These are phyloP conservation scores for Catalaphyllia jardinei DNA, from an alignment of 64 coral and sea anemone genomes.

Conservation along the genomic window DNA sequence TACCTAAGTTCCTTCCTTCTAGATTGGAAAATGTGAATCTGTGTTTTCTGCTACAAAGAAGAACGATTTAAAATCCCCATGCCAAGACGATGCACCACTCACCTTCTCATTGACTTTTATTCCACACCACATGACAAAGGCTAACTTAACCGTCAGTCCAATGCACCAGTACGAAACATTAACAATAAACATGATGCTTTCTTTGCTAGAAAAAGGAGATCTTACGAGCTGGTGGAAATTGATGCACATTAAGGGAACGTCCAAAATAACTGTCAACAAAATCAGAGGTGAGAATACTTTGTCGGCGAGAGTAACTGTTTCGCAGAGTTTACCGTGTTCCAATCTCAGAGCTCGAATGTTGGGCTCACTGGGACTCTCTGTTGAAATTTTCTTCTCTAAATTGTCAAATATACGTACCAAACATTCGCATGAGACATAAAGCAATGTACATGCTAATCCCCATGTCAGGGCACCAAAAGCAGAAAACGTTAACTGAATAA, in stretches of 20 bases:
- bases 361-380: background rate
- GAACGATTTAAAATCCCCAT: too few relatives aligned
- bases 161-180: background rate
- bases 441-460: background rate
- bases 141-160: background rate
- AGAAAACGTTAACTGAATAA: background rate
- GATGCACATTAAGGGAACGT: slow-evolving; percentile 4
- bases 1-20: background rate
- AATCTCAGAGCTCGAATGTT: background rate
- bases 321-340: slow-evolving; percentile 10
- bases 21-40: too few relatives aligned
- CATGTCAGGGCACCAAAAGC: background rate
- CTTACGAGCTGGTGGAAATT: slow-evolving; percentile 1
- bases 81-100: background rate
- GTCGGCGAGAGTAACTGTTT: slow-evolving; percentile 12
- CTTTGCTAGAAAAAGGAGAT: background rate
- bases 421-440: background rate
- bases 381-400: background rate
- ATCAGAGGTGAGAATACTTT: slow-evolving; percentile 16
- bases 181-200: background rate
- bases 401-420: background rate
- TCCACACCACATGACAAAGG: background rate
- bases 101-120: slow-evolving; percentile 8
- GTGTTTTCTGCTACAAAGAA: too few relatives aligned
- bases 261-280: background rate